These are phyloP conservation scores for Eristalinus aeneus DNA, from an alignment of 2,888 invertebrate genomes.

Conservation along the genomic window DNA sequence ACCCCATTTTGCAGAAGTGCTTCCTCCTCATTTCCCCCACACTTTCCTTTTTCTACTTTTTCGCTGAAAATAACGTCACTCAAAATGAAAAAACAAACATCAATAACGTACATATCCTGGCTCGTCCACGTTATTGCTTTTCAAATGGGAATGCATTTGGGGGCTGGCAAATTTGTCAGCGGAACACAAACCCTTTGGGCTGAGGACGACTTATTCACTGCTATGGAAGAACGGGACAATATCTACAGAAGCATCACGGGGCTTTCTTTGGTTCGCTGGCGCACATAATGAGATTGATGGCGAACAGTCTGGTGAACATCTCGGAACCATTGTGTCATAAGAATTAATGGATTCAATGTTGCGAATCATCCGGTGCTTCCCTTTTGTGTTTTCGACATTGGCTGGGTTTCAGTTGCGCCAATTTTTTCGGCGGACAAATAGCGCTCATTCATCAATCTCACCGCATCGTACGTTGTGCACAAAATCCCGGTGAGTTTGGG, in stretches of 20 bases:
- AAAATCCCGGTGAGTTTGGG: neutral
- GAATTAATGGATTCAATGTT: conserved; percentile 25
- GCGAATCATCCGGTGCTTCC: neutral
- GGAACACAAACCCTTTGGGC: neutral
- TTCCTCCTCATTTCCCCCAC: neutral
- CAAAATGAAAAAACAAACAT: neutral
- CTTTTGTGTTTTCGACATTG: neutral
- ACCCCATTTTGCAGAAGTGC: conserved; percentile 23
- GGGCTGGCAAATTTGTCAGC: neutral
- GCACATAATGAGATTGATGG: conserved; percentile 36
- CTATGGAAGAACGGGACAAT: neutral
- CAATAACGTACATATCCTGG: neutral
- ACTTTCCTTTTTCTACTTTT: neutral
- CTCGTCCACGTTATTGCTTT: conserved; percentile 10
- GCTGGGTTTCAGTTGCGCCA: neutral
- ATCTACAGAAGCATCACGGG: neutral
- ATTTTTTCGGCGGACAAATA: conserved; percentile 18
- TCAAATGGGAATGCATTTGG: conserved; percentile 1
- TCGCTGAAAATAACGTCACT: neutral
- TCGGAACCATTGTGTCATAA: conserved; percentile 11
- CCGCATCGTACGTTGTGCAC: conserved; percentile 28
- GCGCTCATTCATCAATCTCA: conserved; percentile 27
- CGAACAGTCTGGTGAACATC: conserved; percentile 14
- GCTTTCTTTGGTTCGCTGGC: neutral
- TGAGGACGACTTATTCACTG: neutral